A percentile compares a stretch with the other conserved stretches of the same genome.
phyloP scores from a whole-genome alignment of 2,797 vertebrate species.

The Myotis myotis region DNA sequence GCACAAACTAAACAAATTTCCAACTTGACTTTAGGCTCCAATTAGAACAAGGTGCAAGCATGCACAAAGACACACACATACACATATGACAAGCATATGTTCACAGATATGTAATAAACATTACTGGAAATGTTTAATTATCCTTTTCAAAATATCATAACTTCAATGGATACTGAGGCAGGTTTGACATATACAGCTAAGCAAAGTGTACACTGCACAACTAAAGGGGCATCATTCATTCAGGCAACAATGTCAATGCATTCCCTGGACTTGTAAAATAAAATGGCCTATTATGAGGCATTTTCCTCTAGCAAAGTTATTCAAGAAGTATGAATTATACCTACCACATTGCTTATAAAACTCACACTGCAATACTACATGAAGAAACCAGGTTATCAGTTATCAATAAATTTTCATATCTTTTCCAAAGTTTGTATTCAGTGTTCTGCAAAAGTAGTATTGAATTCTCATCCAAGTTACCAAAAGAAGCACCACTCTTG shows the following conservation, averaged over 20 bases:
- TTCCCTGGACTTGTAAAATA: background rate
- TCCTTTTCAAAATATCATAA: conserved; percentile 1
- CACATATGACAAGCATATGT: background rate
- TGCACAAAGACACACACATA: background rate
- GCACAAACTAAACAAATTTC: background rate
- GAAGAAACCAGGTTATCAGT: background rate
- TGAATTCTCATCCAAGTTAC: background rate
- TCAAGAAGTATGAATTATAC: background rate
- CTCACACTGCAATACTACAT: background rate
- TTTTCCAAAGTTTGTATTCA: background rate
- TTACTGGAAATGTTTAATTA: background rate
- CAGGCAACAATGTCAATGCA: background rate
- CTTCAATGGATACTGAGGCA: background rate
- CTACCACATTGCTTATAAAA: background rate
- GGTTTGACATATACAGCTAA: background rate
- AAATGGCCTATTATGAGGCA: background rate
- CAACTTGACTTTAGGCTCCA: background rate
- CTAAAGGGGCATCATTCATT: background rate
- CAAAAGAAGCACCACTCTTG: background rate
- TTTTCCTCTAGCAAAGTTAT: background rate
- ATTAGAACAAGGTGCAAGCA: background rate
- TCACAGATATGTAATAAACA: background rate
- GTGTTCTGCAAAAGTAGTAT: background rate
- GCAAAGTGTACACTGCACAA: background rate
- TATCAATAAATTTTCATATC: background rate